Evolutionary conservation across 1,140 invertebrate genomes (phyloP).

Genomic region (Drosophila tropicalis): DNA sequence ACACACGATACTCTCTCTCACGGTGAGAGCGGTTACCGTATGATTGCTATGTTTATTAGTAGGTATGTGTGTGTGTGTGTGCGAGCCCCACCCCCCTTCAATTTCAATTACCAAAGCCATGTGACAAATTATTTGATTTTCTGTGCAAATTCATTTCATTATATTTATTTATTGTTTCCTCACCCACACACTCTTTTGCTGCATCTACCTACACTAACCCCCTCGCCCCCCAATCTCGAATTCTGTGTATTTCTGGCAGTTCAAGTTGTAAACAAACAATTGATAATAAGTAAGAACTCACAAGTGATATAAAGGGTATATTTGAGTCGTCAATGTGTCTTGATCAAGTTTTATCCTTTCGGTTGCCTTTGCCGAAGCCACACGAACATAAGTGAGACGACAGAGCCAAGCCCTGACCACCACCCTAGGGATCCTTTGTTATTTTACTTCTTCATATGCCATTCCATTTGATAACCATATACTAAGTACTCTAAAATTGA

Average conservation of each 20-base stretch:
- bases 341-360: too few species aligned
- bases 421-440: too few species aligned
- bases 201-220: not conserved
- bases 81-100: constrained; percentile 41
- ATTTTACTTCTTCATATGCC: too few species aligned
- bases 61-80: constrained; percentile 26
- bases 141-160: constrained; percentile 46
- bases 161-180: constrained; percentile 1
- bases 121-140: constrained; percentile 77
- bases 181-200: not conserved
- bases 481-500: too few species aligned
- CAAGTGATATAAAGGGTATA: too few species aligned
- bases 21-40: constrained; percentile 13
- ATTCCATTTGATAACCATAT: too few species aligned
- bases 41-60: not conserved
- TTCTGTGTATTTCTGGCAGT: too few species aligned
- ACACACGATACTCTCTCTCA: constrained; percentile 13
- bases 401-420: too few species aligned
- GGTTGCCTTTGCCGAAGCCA: too few species aligned
- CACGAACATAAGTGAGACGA: too few species aligned
- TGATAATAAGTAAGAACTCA: constrained; percentile 41
- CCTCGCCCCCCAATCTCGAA: not conserved
- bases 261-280: constrained; percentile 47
- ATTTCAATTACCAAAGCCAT: constrained; percentile 43
- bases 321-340: too few species aligned